Conservation (phyloP, 2,797 vertebrate species). For the Leptoclinus maculatus region DNA sequence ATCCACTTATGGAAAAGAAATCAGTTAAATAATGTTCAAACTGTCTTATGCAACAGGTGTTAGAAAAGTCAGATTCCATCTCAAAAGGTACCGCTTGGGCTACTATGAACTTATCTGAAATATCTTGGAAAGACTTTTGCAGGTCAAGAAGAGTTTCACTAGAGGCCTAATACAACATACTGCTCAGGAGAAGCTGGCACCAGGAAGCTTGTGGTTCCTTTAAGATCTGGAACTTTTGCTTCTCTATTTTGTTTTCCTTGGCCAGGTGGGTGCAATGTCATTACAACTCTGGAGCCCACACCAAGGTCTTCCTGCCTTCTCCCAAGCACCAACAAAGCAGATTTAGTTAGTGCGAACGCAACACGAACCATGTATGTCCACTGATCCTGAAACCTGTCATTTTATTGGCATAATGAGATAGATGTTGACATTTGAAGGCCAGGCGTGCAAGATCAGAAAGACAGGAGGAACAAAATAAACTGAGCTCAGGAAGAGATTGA, state of each 20-base stretch:
- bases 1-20: not conserved
- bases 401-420: constrained; percentile 13
- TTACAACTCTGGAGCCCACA: not conserved
- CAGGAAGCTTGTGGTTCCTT: not conserved
- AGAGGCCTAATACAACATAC: not conserved
- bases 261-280: not conserved
- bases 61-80: not conserved
- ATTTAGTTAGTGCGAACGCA: not conserved
- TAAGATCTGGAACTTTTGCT: not conserved
- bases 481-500: constrained; percentile 18
- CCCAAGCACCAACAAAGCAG: not conserved
- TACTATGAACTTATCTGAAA: not conserved
- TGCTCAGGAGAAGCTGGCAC: not conserved
- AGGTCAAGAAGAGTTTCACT: not conserved
- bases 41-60: not conserved
- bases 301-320: not conserved
- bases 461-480: constrained; percentile 1
- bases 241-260: not conserved
- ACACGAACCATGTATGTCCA: not conserved
- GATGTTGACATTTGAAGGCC: constrained; percentile 27
- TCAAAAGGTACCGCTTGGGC: not conserved
- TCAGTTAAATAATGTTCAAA: not conserved
- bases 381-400: constrained; percentile 9
- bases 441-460: not conserved
- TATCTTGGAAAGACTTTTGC: not conserved